These are phyloP conservation scores for Unio pictorum DNA, from an alignment of 2,888 invertebrate species.

Conservation along the genomic window DNA sequence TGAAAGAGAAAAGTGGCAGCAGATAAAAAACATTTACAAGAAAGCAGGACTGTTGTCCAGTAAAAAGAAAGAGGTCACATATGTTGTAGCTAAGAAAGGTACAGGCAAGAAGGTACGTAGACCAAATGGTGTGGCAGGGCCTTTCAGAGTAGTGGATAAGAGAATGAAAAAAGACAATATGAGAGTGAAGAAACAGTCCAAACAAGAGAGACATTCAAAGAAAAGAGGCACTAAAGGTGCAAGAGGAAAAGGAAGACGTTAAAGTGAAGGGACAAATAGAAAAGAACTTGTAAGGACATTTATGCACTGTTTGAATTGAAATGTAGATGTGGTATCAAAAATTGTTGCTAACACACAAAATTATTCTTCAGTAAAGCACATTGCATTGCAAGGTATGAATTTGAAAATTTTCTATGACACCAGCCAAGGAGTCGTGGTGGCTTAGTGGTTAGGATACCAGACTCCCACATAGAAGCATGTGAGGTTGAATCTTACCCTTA, in stretches of 20 bases:
- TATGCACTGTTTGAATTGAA: no score
- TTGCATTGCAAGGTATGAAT: no score
- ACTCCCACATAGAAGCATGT: no score
- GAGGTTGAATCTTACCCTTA: no score
- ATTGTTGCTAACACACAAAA: no score
- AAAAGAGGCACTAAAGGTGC: constrained; percentile 8
- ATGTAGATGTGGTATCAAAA: no score
- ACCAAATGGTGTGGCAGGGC: constrained; percentile 91
- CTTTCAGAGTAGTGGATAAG: constrained; percentile 94
- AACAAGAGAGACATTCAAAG: constrained; percentile 23
- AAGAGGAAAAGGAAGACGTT: constrained; percentile 4
- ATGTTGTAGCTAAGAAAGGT: constrained; percentile 88
- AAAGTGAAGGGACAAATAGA: not conserved
- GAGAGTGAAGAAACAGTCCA: constrained; percentile 47
- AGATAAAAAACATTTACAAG: constrained; percentile 93
- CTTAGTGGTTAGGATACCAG: no score
- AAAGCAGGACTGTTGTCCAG: constrained; percentile 80
- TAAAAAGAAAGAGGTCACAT: constrained; percentile 91
- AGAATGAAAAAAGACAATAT: constrained; percentile 92
- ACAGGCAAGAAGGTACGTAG: constrained; percentile 81
- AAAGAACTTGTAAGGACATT: no score
- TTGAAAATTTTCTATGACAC: no score
- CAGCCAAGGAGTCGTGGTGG: no score
- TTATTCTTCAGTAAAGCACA: no score
- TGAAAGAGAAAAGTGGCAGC: constrained; percentile 93